Evolutionary conservation across 2,888 invertebrate species (phyloP).

Genomic region (Spisula solida): DNA sequence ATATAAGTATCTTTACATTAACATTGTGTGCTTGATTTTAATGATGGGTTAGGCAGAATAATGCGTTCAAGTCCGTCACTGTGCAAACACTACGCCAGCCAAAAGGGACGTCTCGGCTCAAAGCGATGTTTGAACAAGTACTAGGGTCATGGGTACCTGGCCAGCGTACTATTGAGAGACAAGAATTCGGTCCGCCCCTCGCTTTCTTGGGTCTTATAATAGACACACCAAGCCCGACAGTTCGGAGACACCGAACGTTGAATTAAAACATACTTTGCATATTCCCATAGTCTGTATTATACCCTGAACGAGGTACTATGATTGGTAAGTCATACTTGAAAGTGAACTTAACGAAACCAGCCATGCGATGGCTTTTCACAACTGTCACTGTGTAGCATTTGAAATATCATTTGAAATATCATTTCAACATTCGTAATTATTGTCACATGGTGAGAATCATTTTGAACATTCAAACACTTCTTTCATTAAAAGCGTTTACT

Average conservation of each 20-base stretch:
- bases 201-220: slow-evolving; percentile 39
- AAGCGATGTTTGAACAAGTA: slow-evolving; percentile 52
- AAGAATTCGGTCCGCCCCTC: slow-evolving; percentile 50
- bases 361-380: background rate
- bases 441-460: background rate
- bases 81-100: slow-evolving; percentile 56
- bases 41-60: slow-evolving; percentile 50
- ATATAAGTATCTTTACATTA: slow-evolving; percentile 45
- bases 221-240: slow-evolving; percentile 42
- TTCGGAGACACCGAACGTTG: slow-evolving; percentile 48
- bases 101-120: slow-evolving; percentile 59
- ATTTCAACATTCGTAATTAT: background rate
- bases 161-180: slow-evolving; percentile 14
- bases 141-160: slow-evolving; percentile 34
- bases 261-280: slow-evolving; percentile 50
- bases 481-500: background rate
- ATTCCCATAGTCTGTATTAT: background rate
- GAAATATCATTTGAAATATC: background rate
- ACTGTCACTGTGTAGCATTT: background rate
- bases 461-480: background rate
- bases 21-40: slow-evolving; percentile 51
- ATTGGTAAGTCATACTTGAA: slow-evolving; percentile 11
- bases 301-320: background rate
- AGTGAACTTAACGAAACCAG: background rate
- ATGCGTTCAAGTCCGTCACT: slow-evolving; percentile 40